Evolutionary conservation across 2,797 vertebrate genomes (phyloP), one percentile per base, ranked within the genome.

Genomic region (Phrynocephalus guinanensis): DNA sequence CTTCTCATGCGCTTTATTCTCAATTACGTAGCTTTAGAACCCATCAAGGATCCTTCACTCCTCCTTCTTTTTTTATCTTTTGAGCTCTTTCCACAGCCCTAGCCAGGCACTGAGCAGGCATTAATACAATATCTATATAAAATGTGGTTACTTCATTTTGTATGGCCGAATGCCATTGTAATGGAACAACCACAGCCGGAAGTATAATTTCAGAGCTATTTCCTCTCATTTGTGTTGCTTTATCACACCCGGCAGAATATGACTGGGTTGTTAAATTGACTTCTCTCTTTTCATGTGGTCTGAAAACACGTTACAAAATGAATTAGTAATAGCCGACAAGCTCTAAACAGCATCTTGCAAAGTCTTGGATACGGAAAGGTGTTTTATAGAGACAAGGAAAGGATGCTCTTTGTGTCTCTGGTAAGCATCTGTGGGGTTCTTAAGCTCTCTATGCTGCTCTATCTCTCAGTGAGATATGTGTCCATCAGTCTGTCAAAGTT

Each of bases 251-350:
- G 76, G 60, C 79, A 87, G 83, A 85, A 87, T 82, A 87, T 77
- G 72, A 20, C 52, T 82, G 67, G 18, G 50, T 82, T 87, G 83
- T 85, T 81, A 72, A 90, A 87, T 82, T 70, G 71, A 79, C 26
- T 78, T 78, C 68, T 82, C n/a, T 72, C 71, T 80, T 85, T 87
- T 82, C 66, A 85, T 72, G 73, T 52, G 52, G 44, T 82, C 83
- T 85, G 86, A 87, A 90, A 87, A 82, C 66, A 78, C 73, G 81
- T 90, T 90, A 84, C 67, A 82, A 90, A 82, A 87, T 80, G 52
- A 87, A 77, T 85, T 87, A 87, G 52, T 85, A 87, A 87, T 87
- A 79, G 50, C 72, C 78, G 85, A 15, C 86, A 85, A 78, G 20
- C 82, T 85, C 78, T 87, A 33, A 85, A 72, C 72, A 87, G 86